Conservation (phyloP, 2,113 vertebrate species). For the Tichodroma muraria region DNA sequence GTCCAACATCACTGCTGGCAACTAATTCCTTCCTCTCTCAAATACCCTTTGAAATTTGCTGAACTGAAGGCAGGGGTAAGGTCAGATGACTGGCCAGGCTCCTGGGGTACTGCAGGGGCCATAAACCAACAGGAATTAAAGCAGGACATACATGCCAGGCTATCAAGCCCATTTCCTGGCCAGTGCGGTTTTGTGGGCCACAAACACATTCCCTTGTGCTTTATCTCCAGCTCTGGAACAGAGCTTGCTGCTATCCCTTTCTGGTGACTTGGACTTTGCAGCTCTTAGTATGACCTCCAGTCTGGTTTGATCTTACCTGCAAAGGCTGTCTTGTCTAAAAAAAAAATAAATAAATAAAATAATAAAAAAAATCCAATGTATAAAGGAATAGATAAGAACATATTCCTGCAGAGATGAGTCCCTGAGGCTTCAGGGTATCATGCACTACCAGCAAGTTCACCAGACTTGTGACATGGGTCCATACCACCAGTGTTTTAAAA, state of each 20-base stretch:
- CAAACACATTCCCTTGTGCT: neutral
- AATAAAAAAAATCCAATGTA: neutral
- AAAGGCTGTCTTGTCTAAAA: neutral
- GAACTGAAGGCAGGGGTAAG: neutral
- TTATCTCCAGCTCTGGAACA: neutral
- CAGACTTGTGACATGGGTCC: neutral
- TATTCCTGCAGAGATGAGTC: neutral
- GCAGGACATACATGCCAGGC: neutral
- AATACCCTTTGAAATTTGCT: neutral
- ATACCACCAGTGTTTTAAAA: neutral
- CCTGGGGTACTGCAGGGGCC: neutral
- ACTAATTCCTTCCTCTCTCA: neutral
- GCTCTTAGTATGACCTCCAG: neutral
- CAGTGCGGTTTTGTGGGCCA: neutral
- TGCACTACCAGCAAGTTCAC: neutral
- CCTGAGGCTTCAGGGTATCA: neutral
- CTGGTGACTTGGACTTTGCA: neutral
- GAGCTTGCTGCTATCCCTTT: neutral
- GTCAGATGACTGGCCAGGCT: neutral
- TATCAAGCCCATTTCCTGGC: neutral
- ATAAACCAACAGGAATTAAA: slow-evolving; percentile 20
- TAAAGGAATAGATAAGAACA: neutral
- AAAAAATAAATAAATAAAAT: too few species aligned
- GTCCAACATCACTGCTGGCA: neutral
- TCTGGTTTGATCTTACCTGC: neutral